Conservation (phyloP, 1,140 invertebrate species). For the Octopus sinensis region DNA sequence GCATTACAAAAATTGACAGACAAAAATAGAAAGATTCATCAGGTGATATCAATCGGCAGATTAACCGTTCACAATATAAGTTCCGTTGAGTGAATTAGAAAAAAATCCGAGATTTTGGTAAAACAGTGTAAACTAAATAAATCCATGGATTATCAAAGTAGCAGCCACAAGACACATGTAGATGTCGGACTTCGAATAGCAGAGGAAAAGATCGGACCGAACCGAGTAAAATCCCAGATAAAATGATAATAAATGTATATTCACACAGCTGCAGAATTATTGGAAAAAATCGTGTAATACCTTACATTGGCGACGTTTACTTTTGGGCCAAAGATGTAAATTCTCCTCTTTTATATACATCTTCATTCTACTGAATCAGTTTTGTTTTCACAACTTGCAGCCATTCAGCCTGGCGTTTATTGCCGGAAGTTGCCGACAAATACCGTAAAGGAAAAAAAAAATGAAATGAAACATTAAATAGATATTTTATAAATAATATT, state of each 20-base stretch:
- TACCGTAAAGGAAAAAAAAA: too few species aligned
- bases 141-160: not conserved
- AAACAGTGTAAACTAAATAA: not conserved
- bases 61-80: too few species aligned
- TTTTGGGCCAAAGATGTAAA: not conserved
- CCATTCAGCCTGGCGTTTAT: too few species aligned
- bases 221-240: not conserved
- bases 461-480: too few species aligned
- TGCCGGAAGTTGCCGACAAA: too few species aligned
- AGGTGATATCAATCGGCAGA: too few species aligned
- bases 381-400: too few species aligned
- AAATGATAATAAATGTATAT: not conserved
- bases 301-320: not conserved
- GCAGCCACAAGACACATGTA: not conserved
- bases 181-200: not conserved
- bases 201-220: not conserved
- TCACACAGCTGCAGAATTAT: not conserved
- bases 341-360: not conserved
- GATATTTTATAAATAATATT: too few species aligned
- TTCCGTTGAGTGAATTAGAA: too few species aligned
- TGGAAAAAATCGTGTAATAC: not conserved
- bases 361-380: not conserved
- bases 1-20: too few species aligned
- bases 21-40: too few species aligned
- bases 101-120: not conserved